These are phyloP conservation scores for Pelodiscus sinensis DNA, from an alignment of 2,113 vertebrate species.

Conservation along the genomic window DNA sequence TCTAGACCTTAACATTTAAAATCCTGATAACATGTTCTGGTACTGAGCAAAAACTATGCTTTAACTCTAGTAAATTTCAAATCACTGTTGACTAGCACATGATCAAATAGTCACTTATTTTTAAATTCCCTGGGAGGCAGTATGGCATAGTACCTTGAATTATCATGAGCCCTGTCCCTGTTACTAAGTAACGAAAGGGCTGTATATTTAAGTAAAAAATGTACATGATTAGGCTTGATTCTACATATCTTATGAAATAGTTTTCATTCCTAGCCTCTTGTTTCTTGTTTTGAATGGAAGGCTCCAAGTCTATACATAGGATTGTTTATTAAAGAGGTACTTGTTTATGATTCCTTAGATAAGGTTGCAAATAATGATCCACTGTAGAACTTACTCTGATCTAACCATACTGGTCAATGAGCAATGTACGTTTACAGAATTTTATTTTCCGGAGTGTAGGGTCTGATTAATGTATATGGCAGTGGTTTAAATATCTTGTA, in stretches of 20 bases:
- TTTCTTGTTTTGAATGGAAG: background rate
- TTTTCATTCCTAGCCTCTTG: background rate
- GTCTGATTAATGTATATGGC: background rate
- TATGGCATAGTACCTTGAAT: background rate
- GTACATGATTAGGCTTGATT: background rate
- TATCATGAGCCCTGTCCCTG: rapidly evolving
- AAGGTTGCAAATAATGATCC: background rate
- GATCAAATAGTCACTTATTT: background rate
- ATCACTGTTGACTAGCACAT: background rate
- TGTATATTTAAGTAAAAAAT: background rate
- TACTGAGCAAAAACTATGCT: background rate
- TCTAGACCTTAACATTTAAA: too few relatives aligned
- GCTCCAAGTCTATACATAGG: background rate
- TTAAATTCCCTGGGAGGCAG: background rate
- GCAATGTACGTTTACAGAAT: background rate
- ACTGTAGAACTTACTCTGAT: too few relatives aligned
- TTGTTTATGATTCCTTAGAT: background rate
- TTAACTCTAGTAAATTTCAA: background rate
- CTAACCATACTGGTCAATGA: background rate
- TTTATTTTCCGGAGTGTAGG: background rate
- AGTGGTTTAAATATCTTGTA: background rate
- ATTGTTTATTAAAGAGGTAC: background rate
- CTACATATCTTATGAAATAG: background rate
- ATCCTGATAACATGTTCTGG: too few relatives aligned
- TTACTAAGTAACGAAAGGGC: background rate